Evolutionary conservation across 2,113 vertebrate genomes (phyloP).

Genomic region (Thinocorus orbignyianus): DNA sequence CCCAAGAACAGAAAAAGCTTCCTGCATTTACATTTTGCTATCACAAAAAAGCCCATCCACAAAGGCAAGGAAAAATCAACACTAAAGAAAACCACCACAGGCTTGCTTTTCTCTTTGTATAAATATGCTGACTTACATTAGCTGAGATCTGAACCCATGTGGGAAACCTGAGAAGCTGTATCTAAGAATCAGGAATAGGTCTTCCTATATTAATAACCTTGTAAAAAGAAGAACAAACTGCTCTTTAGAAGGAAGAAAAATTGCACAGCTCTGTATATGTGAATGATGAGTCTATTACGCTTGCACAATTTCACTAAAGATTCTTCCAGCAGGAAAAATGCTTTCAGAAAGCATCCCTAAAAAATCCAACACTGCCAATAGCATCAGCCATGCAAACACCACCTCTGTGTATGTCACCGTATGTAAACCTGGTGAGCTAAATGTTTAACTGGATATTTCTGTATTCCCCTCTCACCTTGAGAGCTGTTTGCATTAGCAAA

Average conservation of each 20-base stretch:
- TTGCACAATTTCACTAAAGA: not conserved
- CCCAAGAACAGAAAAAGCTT: not conserved
- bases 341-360: not conserved
- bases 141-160: not conserved
- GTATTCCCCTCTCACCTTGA: not conserved
- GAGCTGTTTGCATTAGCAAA: slow-evolving; percentile 1
- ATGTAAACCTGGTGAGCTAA: not conserved
- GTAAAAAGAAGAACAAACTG: not conserved
- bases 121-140: not conserved
- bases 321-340: not conserved
- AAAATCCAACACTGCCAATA: not conserved
- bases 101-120: not conserved
- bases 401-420: not conserved
- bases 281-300: not conserved
- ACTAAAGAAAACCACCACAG: not conserved
- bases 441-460: slow-evolving; percentile 13
- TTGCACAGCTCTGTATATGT: not conserved
- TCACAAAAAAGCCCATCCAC: not conserved
- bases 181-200: not conserved
- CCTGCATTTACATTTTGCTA: not conserved
- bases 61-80: not conserved
- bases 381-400: not conserved
- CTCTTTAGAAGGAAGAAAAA: slow-evolving; percentile 17
- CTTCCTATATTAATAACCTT: not conserved
- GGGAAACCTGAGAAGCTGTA: not conserved